These are phyloP conservation scores for Lutjanus campechanus DNA, from an alignment of 2,797 vertebrate species.

Conservation along the genomic window DNA sequence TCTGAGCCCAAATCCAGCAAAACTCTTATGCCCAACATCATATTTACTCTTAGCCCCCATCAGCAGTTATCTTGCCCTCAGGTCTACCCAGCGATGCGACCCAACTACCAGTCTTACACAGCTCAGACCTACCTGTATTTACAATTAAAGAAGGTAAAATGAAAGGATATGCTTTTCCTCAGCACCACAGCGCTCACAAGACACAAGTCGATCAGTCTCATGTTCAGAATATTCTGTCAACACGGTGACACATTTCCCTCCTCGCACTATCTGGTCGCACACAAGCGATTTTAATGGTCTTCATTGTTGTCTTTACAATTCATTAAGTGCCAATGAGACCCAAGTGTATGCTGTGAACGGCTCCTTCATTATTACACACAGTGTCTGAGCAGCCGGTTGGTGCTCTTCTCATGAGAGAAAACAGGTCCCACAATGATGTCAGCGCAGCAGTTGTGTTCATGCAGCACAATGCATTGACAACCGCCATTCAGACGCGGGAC, in stretches of 20 bases:
- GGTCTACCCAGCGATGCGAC: background rate
- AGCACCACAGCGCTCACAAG: conserved; percentile 9
- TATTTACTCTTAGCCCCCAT: background rate
- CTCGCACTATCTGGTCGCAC: conserved; percentile 29
- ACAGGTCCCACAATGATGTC: conserved; percentile 71
- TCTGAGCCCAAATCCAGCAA: background rate
- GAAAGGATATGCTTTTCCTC: conserved; percentile 37
- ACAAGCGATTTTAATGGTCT: conserved; percentile 48
- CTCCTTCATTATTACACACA: conserved; percentile 59
- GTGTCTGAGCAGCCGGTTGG: conserved; percentile 44
- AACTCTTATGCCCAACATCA: background rate
- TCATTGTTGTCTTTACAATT: conserved; percentile 69
- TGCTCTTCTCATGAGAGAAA: conserved; percentile 67
- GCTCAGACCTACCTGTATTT: conserved; percentile 50
- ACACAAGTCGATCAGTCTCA: conserved; percentile 4
- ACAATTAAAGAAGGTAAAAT: conserved; percentile 43
- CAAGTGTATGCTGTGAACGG: conserved; percentile 54
- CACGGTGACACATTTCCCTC: conserved; percentile 49
- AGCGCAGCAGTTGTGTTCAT: conserved; percentile 52
- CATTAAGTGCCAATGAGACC: conserved; percentile 60
- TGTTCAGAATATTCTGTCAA: conserved; percentile 29
- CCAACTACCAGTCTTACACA: background rate
- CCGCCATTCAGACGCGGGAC: conserved; percentile 67
- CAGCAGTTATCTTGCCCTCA: background rate
- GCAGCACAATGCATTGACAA: conserved; percentile 72